phyloP scores from a whole-genome alignment of 2,888 invertebrate species.

The Gasteruption jaculator region DNA sequence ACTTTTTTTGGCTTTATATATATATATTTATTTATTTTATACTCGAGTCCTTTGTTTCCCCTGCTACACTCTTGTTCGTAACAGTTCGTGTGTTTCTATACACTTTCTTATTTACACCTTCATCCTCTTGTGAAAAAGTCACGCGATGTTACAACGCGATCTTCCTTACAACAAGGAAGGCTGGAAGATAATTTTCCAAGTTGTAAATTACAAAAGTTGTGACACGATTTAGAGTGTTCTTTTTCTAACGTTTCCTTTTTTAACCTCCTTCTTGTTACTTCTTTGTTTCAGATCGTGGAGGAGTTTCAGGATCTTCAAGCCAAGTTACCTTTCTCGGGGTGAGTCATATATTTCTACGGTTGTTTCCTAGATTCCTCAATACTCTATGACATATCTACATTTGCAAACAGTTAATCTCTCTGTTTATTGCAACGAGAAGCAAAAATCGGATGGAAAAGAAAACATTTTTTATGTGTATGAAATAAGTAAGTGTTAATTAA shows the following conservation, averaged over 20 bases:
- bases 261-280: too few species aligned
- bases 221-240: slow-evolving; percentile 20
- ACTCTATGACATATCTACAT: too few species aligned
- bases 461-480: too few species aligned
- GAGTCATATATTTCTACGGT: too few species aligned
- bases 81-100: slow-evolving; percentile 19
- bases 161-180: slow-evolving; percentile 29
- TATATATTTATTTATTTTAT: too few species aligned
- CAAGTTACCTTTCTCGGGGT: slow-evolving; percentile 26
- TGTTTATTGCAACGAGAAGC: too few species aligned
- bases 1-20: too few species aligned
- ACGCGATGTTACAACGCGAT: slow-evolving; percentile 36
- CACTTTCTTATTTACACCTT: slow-evolving; percentile 10
- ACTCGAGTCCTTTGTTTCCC: slow-evolving; percentile 5
- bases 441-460: too few species aligned
- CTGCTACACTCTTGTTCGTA: slow-evolving; percentile 10
- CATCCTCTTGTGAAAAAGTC: slow-evolving; percentile 18
- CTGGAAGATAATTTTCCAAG: slow-evolving; percentile 33
- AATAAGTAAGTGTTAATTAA: too few species aligned
- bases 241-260: slow-evolving; percentile 14
- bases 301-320: slow-evolving; percentile 23
- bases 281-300: slow-evolving; percentile 37
- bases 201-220: slow-evolving; percentile 44
- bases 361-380: too few species aligned
- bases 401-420: too few species aligned